Evolutionary conservation across 1,140 invertebrate genomes (phyloP).

Genomic region (Coelopa frigida): DNA sequence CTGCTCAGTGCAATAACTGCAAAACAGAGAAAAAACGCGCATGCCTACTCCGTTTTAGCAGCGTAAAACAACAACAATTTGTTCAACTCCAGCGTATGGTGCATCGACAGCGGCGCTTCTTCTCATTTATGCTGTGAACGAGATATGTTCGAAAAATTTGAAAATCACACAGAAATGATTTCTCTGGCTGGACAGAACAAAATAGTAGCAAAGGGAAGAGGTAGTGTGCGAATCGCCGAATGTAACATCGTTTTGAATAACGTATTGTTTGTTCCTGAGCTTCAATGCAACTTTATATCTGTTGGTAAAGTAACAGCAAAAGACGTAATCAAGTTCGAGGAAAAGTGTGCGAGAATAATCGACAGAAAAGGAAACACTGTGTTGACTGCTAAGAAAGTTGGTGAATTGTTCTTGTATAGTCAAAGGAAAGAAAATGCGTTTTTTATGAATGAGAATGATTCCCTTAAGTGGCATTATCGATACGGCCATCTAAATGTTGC

Average conservation of each 20-base stretch:
- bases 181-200: constrained; percentile 7
- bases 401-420: not conserved
- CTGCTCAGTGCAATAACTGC: not conserved
- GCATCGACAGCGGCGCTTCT: constrained; percentile 10
- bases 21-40: constrained; percentile 1
- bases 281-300: constrained; percentile 11
- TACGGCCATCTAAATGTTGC: not conserved
- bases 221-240: not conserved
- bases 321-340: not conserved
- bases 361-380: not conserved
- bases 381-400: not conserved
- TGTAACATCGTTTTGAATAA: not conserved
- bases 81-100: constrained; percentile 4
- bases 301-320: constrained; percentile 3
- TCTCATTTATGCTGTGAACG: constrained; percentile 9
- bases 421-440: not conserved
- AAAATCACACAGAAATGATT: not conserved
- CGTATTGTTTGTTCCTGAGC: constrained; percentile 5
- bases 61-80: not conserved
- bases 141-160: not conserved
- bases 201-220: not conserved
- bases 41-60: not conserved
- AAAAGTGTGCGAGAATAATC: not conserved
- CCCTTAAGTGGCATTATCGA: constrained; percentile 1
- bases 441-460: not conserved